A percentile compares a stretch with the other conserved stretches of the same genome.
These are phyloP conservation scores for Leucoma salicis DNA, from an alignment of 2,888 invertebrate species.

Conservation along the genomic window DNA sequence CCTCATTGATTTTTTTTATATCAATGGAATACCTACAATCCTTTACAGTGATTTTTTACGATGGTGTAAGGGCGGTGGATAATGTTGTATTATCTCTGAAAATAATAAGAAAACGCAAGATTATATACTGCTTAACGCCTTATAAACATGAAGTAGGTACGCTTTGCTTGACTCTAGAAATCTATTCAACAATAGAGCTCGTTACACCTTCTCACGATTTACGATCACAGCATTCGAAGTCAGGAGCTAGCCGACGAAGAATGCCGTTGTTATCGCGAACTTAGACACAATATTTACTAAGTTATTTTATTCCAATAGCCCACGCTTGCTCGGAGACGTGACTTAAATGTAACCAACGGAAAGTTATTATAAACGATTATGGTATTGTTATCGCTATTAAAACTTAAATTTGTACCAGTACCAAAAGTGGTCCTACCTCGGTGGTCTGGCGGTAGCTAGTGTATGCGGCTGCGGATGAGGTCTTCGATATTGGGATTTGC, in stretches of 20 bases:
- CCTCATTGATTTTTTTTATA: no score
- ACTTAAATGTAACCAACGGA: background rate
- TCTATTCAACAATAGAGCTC: constrained; percentile 47
- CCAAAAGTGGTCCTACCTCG: no score
- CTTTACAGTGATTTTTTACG: no score
- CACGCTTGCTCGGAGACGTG: background rate
- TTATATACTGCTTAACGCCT: no score
- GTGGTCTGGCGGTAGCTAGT: constrained; percentile 84
- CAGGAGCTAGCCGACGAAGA: background rate
- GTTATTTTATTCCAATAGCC: constrained; percentile 1
- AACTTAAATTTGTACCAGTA: background rate
- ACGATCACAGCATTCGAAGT: constrained; percentile 38
- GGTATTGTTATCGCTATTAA: background rate
- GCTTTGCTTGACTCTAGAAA: background rate
- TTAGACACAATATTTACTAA: constrained; percentile 1
- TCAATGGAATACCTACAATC: no score
- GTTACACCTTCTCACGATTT: constrained; percentile 60
- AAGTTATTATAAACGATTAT: background rate
- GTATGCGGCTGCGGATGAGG: constrained; percentile 83
- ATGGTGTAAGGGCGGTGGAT: no score
- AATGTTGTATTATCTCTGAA: no score
- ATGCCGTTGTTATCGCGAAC: background rate
- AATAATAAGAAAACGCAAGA: no score
- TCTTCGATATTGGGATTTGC: constrained; percentile 83
- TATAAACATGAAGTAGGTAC: background rate